These are phyloP conservation scores for Panthera uncia DNA, from an alignment of 2,113 vertebrate species.

Conservation along the genomic window DNA sequence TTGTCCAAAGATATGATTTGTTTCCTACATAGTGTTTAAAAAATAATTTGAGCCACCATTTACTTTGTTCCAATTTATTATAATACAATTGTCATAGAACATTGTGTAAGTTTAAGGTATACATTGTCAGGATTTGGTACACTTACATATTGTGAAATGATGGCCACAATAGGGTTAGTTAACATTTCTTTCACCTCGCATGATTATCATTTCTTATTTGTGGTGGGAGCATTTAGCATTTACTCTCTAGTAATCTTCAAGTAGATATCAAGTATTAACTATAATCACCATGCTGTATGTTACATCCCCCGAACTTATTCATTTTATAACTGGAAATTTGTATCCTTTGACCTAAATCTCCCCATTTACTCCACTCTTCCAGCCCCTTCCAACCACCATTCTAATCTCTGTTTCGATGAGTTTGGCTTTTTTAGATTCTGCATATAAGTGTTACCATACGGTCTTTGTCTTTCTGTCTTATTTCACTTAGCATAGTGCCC, in stretches of 20 bases:
- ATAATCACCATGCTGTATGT: neutral
- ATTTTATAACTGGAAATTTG: neutral
- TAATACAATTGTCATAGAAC: neutral
- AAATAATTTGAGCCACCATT: neutral
- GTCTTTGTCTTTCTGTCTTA: neutral
- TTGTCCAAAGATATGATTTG: neutral
- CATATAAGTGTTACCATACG: neutral
- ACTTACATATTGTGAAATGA: neutral
- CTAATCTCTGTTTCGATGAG: neutral
- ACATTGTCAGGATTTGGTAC: neutral
- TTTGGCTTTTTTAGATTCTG: neutral
- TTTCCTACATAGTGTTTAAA: neutral
- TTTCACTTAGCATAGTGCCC: neutral
- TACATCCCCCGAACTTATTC: neutral
- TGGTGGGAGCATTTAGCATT: neutral
- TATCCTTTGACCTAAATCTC: neutral
- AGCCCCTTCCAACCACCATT: neutral
- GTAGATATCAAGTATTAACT: neutral
- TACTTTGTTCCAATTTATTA: neutral
- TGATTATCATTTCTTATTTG: neutral
- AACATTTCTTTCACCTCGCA: neutral
- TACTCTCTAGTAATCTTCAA: neutral
- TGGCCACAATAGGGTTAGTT: neutral
- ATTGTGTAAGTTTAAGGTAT: neutral
- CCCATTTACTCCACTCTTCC: neutral